Evolutionary conservation across 2,113 vertebrate species (phyloP).

Genomic region (Vidua macroura): DNA sequence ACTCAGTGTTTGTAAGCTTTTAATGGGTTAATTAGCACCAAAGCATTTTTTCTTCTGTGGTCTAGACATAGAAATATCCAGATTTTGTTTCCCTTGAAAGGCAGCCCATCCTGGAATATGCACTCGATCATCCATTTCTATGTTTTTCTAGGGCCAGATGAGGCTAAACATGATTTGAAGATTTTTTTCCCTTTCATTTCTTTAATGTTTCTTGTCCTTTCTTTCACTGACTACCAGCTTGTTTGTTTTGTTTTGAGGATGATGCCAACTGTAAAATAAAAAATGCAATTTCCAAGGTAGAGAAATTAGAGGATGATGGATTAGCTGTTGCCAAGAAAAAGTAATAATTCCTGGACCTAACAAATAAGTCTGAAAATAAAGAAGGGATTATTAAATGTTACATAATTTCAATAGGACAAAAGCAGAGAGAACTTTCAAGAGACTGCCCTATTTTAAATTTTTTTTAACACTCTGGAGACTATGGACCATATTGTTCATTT

Average conservation of each 20-base stretch:
- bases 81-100: slow-evolving; percentile 84
- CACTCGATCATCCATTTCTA: slow-evolving; percentile 73
- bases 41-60: slow-evolving; percentile 81
- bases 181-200: slow-evolving; percentile 29
- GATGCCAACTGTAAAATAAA: slow-evolving; percentile 67
- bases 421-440: slow-evolving; percentile 6
- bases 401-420: slow-evolving; percentile 55
- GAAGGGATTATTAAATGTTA: slow-evolving; percentile 62
- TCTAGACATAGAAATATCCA: slow-evolving; percentile 86
- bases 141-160: slow-evolving; percentile 79
- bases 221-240: slow-evolving; percentile 69
- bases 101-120: slow-evolving; percentile 76
- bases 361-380: slow-evolving; percentile 59
- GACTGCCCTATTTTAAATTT: not conserved
- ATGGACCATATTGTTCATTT: not conserved
- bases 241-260: slow-evolving; percentile 73
- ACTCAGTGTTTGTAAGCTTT: slow-evolving; percentile 56
- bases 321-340: slow-evolving; percentile 69
- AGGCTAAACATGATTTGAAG: slow-evolving; percentile 75
- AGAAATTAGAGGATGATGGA: slow-evolving; percentile 67
- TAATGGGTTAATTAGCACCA: slow-evolving; percentile 77
- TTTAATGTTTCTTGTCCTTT: slow-evolving; percentile 64
- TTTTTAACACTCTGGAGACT: not conserved
- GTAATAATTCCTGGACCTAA: slow-evolving; percentile 62
- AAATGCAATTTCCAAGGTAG: slow-evolving; percentile 66